Conservation (phyloP, 2,888 invertebrate species). For the Agrilus cyanescens region DNA sequence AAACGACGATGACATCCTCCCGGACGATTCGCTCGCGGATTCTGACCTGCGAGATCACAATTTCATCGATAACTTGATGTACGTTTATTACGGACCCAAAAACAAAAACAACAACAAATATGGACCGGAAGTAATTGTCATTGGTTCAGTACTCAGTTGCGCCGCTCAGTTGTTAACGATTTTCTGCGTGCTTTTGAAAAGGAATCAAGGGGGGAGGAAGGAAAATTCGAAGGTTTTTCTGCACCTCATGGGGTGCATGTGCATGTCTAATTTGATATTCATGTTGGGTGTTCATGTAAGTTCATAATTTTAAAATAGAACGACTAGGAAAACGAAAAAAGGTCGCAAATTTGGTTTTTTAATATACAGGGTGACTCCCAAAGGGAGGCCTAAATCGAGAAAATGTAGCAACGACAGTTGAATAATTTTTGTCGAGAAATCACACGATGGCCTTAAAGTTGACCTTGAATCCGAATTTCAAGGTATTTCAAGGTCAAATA, state of each 20-base stretch:
- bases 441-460: too few species aligned
- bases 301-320: slow-evolving; percentile 7
- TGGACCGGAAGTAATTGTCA: slow-evolving; percentile 39
- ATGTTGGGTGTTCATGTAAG: slow-evolving; percentile 54
- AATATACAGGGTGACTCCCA: too few species aligned
- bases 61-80: slow-evolving; percentile 61
- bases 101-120: slow-evolving; percentile 40
- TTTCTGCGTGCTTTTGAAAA: slow-evolving; percentile 33
- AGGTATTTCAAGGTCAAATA: too few species aligned
- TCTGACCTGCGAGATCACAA: slow-evolving; percentile 56
- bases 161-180: slow-evolving; percentile 40
- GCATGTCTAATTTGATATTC: slow-evolving; percentile 49
- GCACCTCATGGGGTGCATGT: slow-evolving; percentile 49
- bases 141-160: slow-evolving; percentile 39
- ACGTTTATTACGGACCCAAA: slow-evolving; percentile 53
- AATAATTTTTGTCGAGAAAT: too few species aligned
- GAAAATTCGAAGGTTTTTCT: slow-evolving; percentile 45
- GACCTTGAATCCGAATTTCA: too few species aligned
- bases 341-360: background rate
- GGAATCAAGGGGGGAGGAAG: slow-evolving; percentile 27
- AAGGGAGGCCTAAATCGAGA: too few species aligned
- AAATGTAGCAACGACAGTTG: too few species aligned
- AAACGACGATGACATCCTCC: slow-evolving; percentile 39
- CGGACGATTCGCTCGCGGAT: slow-evolving; percentile 52
- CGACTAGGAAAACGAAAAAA: background rate